Percentiles rank a stretch among this genome's conserved stretches.
Conservation (phyloP, 2,797 vertebrate species). For the Nasua narica region DNA sequence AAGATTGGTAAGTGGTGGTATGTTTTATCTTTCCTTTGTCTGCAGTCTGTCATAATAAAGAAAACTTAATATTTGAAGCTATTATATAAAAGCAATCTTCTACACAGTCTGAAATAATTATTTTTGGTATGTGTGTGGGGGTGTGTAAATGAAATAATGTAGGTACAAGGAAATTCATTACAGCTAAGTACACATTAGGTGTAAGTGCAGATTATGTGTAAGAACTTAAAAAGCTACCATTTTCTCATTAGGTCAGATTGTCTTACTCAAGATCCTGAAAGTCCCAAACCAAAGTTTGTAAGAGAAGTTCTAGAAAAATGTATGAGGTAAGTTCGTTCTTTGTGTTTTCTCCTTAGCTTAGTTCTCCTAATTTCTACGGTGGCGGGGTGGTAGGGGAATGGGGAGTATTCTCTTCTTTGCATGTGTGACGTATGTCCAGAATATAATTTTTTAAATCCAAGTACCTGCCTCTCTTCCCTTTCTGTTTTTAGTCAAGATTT, state of each 20-base stretch:
- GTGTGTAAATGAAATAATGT: neutral
- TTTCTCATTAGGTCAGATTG: constrained; percentile 92
- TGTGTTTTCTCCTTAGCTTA: constrained; percentile 3
- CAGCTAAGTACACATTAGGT: neutral
- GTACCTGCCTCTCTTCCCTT: neutral
- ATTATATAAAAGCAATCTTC: neutral
- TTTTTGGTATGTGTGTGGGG: neutral
- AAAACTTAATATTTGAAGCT: neutral
- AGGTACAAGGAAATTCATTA: neutral
- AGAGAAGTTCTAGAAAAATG: constrained; percentile 97
- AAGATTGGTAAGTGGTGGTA: constrained; percentile 92
- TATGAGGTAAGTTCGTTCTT: constrained; percentile 90
- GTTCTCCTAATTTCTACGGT: neutral
- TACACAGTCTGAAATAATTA: constrained; percentile 15
- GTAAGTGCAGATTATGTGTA: neutral
- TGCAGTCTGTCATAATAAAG: neutral
- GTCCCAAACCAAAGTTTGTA: constrained; percentile 98
- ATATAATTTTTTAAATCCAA: constrained; percentile 8
- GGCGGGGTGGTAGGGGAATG: neutral
- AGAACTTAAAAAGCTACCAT: neutral
- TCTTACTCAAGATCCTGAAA: constrained; percentile 92
- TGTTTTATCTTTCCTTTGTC: constrained; percentile 27
- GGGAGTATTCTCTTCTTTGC: neutral
- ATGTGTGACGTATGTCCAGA: neutral
- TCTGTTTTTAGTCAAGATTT: constrained; percentile 16